Conservation (phyloP, 1,140 invertebrate species). For the Micrasema longulum region DNA sequence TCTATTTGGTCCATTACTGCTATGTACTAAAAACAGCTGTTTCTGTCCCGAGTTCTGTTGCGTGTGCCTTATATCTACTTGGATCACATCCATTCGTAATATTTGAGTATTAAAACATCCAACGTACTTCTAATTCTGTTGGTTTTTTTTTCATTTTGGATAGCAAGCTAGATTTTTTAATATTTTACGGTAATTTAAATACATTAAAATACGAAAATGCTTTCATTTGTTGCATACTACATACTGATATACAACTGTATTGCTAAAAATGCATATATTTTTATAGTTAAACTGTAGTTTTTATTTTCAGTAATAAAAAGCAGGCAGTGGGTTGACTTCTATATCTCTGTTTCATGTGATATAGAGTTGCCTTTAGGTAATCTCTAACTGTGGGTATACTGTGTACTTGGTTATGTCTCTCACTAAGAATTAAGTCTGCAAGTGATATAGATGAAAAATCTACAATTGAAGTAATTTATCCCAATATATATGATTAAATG, state of each 20-base stretch:
- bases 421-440: slow-evolving; percentile 49
- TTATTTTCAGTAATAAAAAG: slow-evolving; percentile 11
- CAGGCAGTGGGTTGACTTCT: slow-evolving; percentile 46
- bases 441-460: slow-evolving; percentile 49
- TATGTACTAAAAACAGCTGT: too few species aligned
- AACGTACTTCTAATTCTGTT: too few species aligned
- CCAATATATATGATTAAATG: slow-evolving; percentile 48
- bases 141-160: slow-evolving; percentile 6
- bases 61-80: too few species aligned
- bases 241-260: slow-evolving; percentile 1
- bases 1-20: too few species aligned
- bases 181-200: neutral
- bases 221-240: slow-evolving; percentile 29
- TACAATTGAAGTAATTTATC: slow-evolving; percentile 49
- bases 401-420: slow-evolving; percentile 45
- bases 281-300: slow-evolving; percentile 32
- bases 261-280: slow-evolving; percentile 36
- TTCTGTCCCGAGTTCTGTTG: too few species aligned
- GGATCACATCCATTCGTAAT: too few species aligned
- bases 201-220: slow-evolving; percentile 1
- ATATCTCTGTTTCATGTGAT: slow-evolving; percentile 50
- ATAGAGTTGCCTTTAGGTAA: slow-evolving; percentile 37
- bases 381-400: slow-evolving; percentile 37
- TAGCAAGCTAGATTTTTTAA: slow-evolving; percentile 13
- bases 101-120: too few species aligned